A percentile compares a stretch with the other conserved stretches of the same genome.
Conservation (phyloP, 1,140 invertebrate genomes). For the Oreohelix idahoensis region DNA sequence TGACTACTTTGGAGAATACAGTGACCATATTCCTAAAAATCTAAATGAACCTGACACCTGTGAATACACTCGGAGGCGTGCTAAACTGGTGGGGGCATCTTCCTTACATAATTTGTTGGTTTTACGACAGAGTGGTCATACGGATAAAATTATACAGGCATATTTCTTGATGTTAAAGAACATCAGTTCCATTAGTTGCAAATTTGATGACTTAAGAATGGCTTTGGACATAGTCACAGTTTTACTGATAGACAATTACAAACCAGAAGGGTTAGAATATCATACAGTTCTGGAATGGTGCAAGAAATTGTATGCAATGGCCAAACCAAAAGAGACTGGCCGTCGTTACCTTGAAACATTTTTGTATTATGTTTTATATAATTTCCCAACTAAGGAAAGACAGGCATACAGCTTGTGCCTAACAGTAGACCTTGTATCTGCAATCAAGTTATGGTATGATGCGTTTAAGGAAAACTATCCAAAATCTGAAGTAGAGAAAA, state of each 20-base stretch:
- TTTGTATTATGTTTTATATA: conserved; percentile 31
- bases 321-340: neutral
- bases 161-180: neutral
- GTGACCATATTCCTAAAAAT: conserved; percentile 29
- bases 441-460: neutral
- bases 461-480: conserved; percentile 19
- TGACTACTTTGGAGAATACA: conserved; percentile 46
- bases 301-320: neutral
- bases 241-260: neutral
- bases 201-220: conserved; percentile 13
- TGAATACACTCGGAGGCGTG: conserved; percentile 42
- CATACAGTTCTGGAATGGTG: conserved; percentile 9
- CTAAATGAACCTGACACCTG: conserved; percentile 24
- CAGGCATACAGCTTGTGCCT: neutral
- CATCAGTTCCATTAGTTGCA: neutral
- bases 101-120: conserved; percentile 30
- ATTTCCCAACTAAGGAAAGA: conserved; percentile 35
- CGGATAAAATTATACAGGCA: neutral
- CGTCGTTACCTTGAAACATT: conserved; percentile 9
- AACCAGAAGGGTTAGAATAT: neutral
- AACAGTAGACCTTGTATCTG: neutral
- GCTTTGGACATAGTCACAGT: conserved; percentile 8
- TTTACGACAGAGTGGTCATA: neutral
- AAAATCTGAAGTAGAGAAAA: neutral
- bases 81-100: conserved; percentile 31